These are phyloP conservation scores for Chaetodon trifasciatus DNA, from an alignment of 2,797 vertebrate genomes.

Conservation along the genomic window DNA sequence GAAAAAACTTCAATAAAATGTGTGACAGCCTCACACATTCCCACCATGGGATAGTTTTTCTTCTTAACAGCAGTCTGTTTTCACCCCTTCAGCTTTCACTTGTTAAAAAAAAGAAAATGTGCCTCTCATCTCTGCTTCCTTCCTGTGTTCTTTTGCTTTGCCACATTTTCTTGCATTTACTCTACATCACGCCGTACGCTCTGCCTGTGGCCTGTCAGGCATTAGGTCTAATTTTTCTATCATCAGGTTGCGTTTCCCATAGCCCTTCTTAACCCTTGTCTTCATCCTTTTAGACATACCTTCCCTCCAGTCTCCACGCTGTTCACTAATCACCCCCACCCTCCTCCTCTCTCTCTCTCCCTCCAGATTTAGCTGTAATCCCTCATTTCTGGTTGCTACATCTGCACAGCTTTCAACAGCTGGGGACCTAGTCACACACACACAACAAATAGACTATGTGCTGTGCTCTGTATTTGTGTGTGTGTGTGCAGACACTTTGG, in stretches of 20 bases:
- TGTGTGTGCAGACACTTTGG: constrained; percentile 52
- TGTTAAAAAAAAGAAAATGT: constrained; percentile 25
- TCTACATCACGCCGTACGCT: neutral
- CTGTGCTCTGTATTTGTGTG: constrained; percentile 24
- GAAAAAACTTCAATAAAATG: neutral
- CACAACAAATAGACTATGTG: constrained; percentile 56
- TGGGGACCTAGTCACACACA: constrained; percentile 69
- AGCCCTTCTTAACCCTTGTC: constrained; percentile 40
- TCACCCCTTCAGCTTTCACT: constrained; percentile 15
- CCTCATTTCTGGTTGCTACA: constrained; percentile 77
- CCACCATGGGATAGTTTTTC: neutral
- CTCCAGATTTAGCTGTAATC: constrained; percentile 81
- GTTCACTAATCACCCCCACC: constrained; percentile 47
- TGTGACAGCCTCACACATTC: constrained; percentile 10
- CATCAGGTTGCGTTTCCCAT: constrained; percentile 47
- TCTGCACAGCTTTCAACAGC: constrained; percentile 81
- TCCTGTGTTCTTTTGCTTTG: constrained; percentile 25
- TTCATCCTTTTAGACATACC: constrained; percentile 43
- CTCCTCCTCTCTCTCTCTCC: constrained; percentile 41
- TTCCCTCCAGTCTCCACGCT: constrained; percentile 28
- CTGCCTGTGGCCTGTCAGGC: constrained; percentile 12
- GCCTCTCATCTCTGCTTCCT: constrained; percentile 19
- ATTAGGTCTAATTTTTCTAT: constrained; percentile 37
- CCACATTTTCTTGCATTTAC: constrained; percentile 28
- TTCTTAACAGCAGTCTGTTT: neutral